A percentile compares a stretch with the other conserved stretches of the same genome.
phyloP scores from a whole-genome alignment of 1,140 invertebrate species.

The Trachelipus rathkii region DNA sequence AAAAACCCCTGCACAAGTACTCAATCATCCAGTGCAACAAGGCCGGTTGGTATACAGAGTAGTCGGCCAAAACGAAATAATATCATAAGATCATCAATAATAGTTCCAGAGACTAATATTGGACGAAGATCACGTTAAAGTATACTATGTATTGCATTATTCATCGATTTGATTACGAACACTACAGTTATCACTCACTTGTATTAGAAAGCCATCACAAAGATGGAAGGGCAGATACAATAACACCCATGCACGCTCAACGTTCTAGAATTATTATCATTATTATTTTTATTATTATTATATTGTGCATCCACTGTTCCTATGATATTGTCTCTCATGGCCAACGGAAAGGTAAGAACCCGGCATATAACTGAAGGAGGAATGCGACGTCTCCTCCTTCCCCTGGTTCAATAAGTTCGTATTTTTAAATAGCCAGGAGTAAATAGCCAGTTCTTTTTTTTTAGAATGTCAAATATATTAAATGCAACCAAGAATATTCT shows the following conservation, averaged over 20 bases:
- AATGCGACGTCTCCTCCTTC: background rate
- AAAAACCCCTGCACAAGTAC: slow-evolving; percentile 16
- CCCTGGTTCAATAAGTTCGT: too few relatives aligned
- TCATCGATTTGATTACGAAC: too few relatives aligned
- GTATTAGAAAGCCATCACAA: too few relatives aligned
- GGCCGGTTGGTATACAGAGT: slow-evolving; percentile 8
- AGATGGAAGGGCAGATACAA: too few relatives aligned
- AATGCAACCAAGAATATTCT: slow-evolving; percentile 47
- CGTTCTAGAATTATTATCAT: background rate
- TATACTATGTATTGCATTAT: too few relatives aligned
- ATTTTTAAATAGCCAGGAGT: too few relatives aligned
- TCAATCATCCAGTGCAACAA: slow-evolving; percentile 1
- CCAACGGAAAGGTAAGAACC: slow-evolving; percentile 38
- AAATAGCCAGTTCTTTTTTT: background rate
- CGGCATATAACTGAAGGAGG: background rate
- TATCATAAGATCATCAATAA: background rate
- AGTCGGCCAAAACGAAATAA: background rate
- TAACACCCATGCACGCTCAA: too few relatives aligned
- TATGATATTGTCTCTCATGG: slow-evolving; percentile 25
- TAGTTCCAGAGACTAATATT: too few relatives aligned
- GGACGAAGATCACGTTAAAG: too few relatives aligned
- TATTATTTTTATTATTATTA: background rate
- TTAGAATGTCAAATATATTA: slow-evolving; percentile 32
- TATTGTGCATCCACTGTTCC: slow-evolving; percentile 16
- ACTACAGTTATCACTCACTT: too few relatives aligned